Conservation (phyloP, 1,140 invertebrate species). For the Zaprionus nigranus region DNA sequence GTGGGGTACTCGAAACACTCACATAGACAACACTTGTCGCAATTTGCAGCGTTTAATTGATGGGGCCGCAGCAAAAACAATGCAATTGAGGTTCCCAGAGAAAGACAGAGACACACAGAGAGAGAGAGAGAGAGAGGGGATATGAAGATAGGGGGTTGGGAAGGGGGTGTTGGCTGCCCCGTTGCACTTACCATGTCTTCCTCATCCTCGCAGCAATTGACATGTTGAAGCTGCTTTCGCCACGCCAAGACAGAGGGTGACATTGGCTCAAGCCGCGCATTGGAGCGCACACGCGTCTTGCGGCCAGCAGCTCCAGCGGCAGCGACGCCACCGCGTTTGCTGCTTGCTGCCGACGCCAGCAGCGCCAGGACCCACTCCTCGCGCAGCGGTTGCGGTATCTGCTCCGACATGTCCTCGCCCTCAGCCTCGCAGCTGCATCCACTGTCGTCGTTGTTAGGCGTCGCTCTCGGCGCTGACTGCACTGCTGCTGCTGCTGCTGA, state of each 20-base stretch:
- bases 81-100: conserved; percentile 51
- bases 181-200: conserved; percentile 81
- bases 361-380: conserved; percentile 67
- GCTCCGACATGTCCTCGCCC: conserved; percentile 30
- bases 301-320: conserved; percentile 46
- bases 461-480: not conserved
- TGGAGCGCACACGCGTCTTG: conserved; percentile 65
- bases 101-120: not conserved
- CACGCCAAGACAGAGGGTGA: conserved; percentile 73
- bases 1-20: conserved; percentile 5
- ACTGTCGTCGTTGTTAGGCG: conserved; percentile 57
- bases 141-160: not conserved
- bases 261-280: conserved; percentile 45
- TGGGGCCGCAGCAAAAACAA: conserved; percentile 45
- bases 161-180: not conserved
- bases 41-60: conserved; percentile 64
- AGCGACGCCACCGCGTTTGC: conserved; percentile 61
- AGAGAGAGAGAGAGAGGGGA: not conserved
- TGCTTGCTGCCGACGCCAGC: conserved; percentile 54
- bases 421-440: conserved; percentile 68
- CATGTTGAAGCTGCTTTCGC: conserved; percentile 65
- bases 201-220: conserved; percentile 79
- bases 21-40: conserved; percentile 21
- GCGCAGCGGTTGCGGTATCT: conserved; percentile 52
- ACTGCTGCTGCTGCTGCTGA: not conserved